phyloP scores from a whole-genome alignment of 2,797 vertebrate genomes.

The Chelmon rostratus region DNA sequence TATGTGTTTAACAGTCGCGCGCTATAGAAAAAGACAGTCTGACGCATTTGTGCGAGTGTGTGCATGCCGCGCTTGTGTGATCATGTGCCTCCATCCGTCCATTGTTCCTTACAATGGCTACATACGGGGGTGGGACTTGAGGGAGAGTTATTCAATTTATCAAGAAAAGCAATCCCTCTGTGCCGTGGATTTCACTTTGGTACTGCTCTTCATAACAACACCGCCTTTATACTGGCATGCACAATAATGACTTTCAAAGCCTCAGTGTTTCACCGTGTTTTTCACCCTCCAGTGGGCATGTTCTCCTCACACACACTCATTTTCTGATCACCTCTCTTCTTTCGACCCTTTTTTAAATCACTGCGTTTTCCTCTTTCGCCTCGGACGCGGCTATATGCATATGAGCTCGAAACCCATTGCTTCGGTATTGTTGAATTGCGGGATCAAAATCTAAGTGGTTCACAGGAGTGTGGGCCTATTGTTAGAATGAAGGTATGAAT shows the following conservation, averaged over 20 bases:
- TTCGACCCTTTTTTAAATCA: conserved; percentile 17
- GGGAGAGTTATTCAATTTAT: conserved; percentile 41
- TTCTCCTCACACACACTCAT: conserved; percentile 16
- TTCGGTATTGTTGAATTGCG: conserved; percentile 48
- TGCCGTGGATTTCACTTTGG: conserved; percentile 47
- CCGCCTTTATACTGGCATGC: conserved; percentile 32
- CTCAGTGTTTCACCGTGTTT: conserved; percentile 35
- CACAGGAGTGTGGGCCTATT: conserved; percentile 69
- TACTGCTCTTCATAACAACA: conserved; percentile 31
- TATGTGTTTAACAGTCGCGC: neutral
- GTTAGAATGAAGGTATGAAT: conserved; percentile 72
- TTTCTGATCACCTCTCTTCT: conserved; percentile 29
- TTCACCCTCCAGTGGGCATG: conserved; percentile 30
- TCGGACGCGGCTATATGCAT: neutral
- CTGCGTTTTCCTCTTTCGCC: conserved; percentile 3
- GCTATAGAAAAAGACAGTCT: neutral
- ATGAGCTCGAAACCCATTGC: conserved; percentile 31
- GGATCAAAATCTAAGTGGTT: conserved; percentile 67
- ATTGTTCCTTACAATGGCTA: conserved; percentile 2
- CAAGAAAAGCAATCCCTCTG: conserved; percentile 21
- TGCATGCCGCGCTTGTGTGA: neutral
- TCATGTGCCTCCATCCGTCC: conserved; percentile 4
- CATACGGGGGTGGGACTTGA: neutral
- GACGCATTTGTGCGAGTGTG: neutral
- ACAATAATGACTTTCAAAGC: conserved; percentile 42